These are phyloP conservation scores for Panurus biarmicus DNA, from an alignment of 2,113 vertebrate genomes.

Conservation along the genomic window DNA sequence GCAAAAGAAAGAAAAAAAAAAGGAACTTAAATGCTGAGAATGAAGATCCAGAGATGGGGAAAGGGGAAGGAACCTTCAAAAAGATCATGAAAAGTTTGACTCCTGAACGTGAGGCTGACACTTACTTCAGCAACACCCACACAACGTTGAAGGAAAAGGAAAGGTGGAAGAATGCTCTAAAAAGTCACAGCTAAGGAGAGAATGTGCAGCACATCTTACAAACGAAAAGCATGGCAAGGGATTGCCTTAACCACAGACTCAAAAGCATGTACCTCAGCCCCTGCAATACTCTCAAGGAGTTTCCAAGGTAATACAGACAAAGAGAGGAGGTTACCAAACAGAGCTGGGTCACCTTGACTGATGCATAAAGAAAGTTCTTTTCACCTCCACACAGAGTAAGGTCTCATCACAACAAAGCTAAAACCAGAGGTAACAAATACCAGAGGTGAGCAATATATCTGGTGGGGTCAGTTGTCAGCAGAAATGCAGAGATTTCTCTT, in stretches of 20 bases:
- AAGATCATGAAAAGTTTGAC: not conserved
- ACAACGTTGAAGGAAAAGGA: not conserved
- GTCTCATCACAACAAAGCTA: not conserved
- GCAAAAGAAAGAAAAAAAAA: not conserved
- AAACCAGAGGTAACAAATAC: not conserved
- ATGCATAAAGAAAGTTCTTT: not conserved
- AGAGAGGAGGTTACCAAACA: not conserved
- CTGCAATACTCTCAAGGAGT: not conserved
- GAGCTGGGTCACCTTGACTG: not conserved
- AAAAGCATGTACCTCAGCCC: fast-evolving
- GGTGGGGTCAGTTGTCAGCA: not conserved
- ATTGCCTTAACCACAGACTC: not conserved
- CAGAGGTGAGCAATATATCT: not conserved
- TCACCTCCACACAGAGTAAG: not conserved
- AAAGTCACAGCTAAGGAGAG: not conserved
- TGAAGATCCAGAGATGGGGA: not conserved
- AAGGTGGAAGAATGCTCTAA: not conserved
- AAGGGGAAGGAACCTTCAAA: not conserved
- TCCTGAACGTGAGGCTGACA: not conserved
- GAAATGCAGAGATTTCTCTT: not conserved
- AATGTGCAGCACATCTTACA: not conserved
- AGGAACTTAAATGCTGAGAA: not conserved
- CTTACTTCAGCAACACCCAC: not conserved
- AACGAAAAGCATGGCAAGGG: fast-evolving
- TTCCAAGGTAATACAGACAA: not conserved